Evolutionary conservation across 30 jellyfish, hydroid and myxozoan species (phyloP), one percentile per base, ranked within the genome.

Genomic region (Rhopilema esculentum): DNA sequence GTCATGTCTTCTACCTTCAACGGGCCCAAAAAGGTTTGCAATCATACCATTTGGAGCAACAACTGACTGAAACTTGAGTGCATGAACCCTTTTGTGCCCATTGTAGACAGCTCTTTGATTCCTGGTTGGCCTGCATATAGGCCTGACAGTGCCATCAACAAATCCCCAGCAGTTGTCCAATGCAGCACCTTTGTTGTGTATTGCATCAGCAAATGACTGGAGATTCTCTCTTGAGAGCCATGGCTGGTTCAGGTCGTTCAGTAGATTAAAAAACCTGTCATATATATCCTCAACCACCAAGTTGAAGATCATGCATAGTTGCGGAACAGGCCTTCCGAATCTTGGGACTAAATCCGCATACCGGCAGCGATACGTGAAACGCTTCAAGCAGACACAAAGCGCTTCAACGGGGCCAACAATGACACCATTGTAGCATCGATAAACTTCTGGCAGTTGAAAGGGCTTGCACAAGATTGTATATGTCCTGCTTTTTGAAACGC

Each of bases 11-110:
- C 82, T 71, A 24, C 63, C 82, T 30, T 71, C 91, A 12, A 64
- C 61, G 1, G 91, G 91, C 4, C 91, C 91, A 66, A 64, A 30
- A 2, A 81, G 83, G 27, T 64, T 33, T 9, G 91, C 91, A 64
- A 65, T 31, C 71, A 65, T 28, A 7, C 83, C 82, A 65, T 81
- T 49, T 19, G 91, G 83, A 15, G 91, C 69, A 15, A 49, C 82
- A 81, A 81, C 91, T 9, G 75, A 68, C 31, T 64, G 82, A 20
- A 67, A 65, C 49, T 81, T 81, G 19, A 81, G 29, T 0, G 83
- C 82, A 31, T 81, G 73, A 16, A 66, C 69, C 80, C 91, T 18
- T 81, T 81, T 66, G n/a, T 81, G 83, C 25, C 91, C 91, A 81
- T 81, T 81, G 73, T 81, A 81, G 0, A 81, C 83, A 81, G 53